Base-by-base conservation (phyloP, 2,113 vertebrate species). In the Cromileptes altivelis region DNA sequence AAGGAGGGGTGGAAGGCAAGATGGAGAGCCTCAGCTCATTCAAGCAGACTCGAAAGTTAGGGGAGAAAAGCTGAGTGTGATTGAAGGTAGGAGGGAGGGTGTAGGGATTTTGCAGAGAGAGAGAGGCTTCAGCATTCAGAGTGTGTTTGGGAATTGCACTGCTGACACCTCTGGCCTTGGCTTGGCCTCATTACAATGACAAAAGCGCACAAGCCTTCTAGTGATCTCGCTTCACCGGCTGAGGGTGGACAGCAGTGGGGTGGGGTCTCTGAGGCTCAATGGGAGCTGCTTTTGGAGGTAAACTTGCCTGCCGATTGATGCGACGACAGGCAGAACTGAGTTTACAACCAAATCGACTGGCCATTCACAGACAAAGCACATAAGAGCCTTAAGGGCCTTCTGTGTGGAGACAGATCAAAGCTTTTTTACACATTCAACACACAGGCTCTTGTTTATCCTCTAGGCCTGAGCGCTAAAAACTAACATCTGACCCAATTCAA, bases 161-260 rank as follows among this genome's bases (percentile, higher is more conserved):
- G 86, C 78, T 81, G 85, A 92, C 93, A 94, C 93, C 93, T 94
- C 89, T 89, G 90, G 92, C 87, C 91, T 88, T 49, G 65, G 89
- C 85, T 80, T 65, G 79, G 84, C 85, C 70, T 91, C 83, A 94
- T 95, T 94, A 94, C 85, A 94, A 96, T 95, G 82, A 95, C 94
- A 95, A 96, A 91, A 94, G 87, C 82, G 69, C 80, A 83, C 61
- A 49, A 88, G 85, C 82, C 68, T 61, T 88, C 60, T 21, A 76
- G 84, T 64, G n/a, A 82, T 42, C 70, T 73, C 14, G 70, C 84
- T 68, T 79, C 65, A 70, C 60, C 83, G 77, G 81, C 52, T 49
- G 74, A 69, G 57, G 67, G 70, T 19, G 74, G 70, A 63, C 30
- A 0, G 50, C 27, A 30, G 63, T 8, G 55, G 74, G 70, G 57